Base-by-base conservation (phyloP, 2,797 vertebrate species). In the Pempheris klunzingeri region DNA sequence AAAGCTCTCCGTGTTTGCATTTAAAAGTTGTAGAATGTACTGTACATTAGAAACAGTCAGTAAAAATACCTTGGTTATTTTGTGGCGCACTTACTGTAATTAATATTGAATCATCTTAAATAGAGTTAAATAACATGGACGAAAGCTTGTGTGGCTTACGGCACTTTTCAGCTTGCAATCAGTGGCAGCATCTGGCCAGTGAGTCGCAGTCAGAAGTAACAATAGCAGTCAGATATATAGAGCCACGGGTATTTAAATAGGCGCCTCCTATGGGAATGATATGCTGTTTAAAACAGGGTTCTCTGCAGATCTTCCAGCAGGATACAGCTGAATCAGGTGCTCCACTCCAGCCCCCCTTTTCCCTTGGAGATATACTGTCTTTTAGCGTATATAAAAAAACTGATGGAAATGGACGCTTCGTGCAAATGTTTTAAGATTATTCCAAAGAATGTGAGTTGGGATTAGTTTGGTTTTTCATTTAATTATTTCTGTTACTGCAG, bases 171-270 rank as follows among this genome's bases (percentile, higher is more conserved):
- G 54, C 43, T 74, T 38, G 47, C 57, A 77, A 58, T 79, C 50
- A 54, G 53, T 17, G 22, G 26, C 52, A 64, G 62, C 84, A 85
- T 78, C 76, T 83, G 71, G 59, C 49, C 9, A 7, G 30, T 52
- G 57, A 78, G 32, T 32, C 24, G 53, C 28, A 60, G 54, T 47
- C 38, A 38, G 24, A 60, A n/a, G 22, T 34, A 46, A 26, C 41
- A 61, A 13, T 5, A 47, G 36, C 38, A 30, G 14, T 20, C 32
- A 43, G n/a, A 69, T 58, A 38, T 70, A 62, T 26, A 38, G 43
- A 80, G 63, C 69, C 39, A 13, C 12, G 17, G 18, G 15, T 50
- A 4, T 60, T 20, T 46, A 24, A 61, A 3, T 10, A 47, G 34
- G 64, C 22, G 4, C 36, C n/a, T 58, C 9, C 64, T 28, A 12